A percentile compares a stretch with the other conserved stretches of the same genome.
phyloP scores from a whole-genome alignment of 1,140 invertebrate species.

The Capitella teleta region DNA sequence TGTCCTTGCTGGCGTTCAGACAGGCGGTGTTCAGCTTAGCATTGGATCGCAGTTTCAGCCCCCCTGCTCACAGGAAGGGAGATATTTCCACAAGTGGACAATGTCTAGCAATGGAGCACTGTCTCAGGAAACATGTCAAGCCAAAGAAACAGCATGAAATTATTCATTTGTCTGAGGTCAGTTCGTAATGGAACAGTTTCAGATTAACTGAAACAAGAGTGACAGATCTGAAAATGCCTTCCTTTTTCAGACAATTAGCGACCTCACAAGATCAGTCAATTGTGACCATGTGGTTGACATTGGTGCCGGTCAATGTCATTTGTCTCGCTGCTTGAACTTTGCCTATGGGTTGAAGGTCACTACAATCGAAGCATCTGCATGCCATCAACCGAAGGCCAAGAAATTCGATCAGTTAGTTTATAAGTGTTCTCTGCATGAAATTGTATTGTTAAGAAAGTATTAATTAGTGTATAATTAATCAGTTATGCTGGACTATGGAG shows the following conservation, averaged over 20 bases:
- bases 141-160: slow-evolving; percentile 73
- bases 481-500: no score
- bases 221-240: not conserved
- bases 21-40: not conserved
- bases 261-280: slow-evolving; percentile 42
- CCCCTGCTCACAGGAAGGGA: not conserved
- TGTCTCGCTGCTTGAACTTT: slow-evolving; percentile 61
- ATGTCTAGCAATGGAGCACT: slow-evolving; percentile 39
- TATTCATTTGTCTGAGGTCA: slow-evolving; percentile 52
- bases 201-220: no score
- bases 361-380: slow-evolving; percentile 60
- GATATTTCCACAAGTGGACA: not conserved
- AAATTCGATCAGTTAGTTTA: slow-evolving; percentile 47
- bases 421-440: no score
- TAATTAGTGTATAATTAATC: no score
- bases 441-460: no score
- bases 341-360: slow-evolving; percentile 57
- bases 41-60: not conserved
- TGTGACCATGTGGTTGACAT: slow-evolving; percentile 60
- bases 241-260: slow-evolving; percentile 32
- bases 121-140: slow-evolving; percentile 66
- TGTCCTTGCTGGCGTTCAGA: slow-evolving; percentile 1
- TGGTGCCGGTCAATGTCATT: slow-evolving; percentile 67
- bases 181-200: no score
- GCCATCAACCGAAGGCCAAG: slow-evolving; percentile 53